These are phyloP conservation scores for Columbina picui DNA, from an alignment of 2,113 vertebrate species.

Conservation along the genomic window DNA sequence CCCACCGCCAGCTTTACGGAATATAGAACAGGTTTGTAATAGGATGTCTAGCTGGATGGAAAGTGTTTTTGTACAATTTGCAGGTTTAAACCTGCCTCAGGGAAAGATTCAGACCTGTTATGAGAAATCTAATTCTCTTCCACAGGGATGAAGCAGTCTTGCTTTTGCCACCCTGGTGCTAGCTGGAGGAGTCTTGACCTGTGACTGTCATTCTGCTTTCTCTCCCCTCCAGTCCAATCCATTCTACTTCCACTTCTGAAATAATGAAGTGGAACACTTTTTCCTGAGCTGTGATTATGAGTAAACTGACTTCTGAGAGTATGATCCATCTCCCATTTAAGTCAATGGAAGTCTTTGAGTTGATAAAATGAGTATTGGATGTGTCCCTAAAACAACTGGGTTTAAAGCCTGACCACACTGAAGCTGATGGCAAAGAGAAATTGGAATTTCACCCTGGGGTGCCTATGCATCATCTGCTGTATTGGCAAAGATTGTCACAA, in stretches of 20 bases:
- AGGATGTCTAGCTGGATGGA: conserved; percentile 53
- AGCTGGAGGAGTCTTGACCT: not conserved
- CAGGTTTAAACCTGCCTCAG: conserved; percentile 35
- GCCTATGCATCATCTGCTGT: not conserved
- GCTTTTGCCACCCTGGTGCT: not conserved
- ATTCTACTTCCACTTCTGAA: not conserved
- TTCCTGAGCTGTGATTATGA: not conserved
- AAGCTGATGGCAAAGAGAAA: conserved; percentile 10
- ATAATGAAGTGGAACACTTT: not conserved
- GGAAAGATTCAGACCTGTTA: not conserved
- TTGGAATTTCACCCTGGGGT: not conserved
- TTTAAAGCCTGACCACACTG: not conserved
- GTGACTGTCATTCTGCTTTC: not conserved
- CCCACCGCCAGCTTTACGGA: conserved; percentile 42
- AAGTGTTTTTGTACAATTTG: conserved; percentile 54
- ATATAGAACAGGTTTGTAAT: conserved; percentile 63
- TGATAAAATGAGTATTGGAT: conserved; percentile 1
- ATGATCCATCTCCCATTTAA: not conserved
- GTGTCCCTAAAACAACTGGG: conserved; percentile 18
- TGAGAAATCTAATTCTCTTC: not conserved
- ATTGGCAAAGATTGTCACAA: not conserved
- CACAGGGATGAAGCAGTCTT: not conserved
- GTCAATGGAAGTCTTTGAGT: not conserved
- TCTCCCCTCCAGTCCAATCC: not conserved
- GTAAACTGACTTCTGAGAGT: not conserved